These are phyloP conservation scores for Elephas maximus DNA, from an alignment of 2,113 vertebrate species.

Conservation along the genomic window DNA sequence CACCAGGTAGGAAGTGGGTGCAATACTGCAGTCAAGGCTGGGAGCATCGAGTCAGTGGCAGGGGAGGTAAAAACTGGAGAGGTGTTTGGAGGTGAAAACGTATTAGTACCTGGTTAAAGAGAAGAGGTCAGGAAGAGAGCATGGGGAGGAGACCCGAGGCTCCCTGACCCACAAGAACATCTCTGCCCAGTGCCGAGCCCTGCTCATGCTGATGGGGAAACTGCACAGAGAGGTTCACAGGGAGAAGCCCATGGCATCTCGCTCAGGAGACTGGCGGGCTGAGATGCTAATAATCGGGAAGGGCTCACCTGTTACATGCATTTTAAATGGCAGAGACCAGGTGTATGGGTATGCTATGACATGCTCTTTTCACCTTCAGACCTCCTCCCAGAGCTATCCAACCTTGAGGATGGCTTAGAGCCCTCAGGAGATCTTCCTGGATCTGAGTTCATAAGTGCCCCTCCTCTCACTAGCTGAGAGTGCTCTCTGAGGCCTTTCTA, in stretches of 20 bases:
- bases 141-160: background rate
- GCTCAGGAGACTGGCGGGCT: background rate
- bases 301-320: background rate
- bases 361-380: background rate
- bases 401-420: background rate
- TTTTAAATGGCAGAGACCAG: background rate
- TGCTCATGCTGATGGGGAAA: background rate
- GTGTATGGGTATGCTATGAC: rapidly evolving
- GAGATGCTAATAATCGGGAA: background rate
- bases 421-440: background rate
- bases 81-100: background rate
- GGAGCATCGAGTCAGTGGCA: background rate
- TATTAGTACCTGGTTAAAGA: background rate
- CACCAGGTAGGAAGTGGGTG: background rate
- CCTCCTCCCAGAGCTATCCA: background rate
- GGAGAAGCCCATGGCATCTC: background rate
- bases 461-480: background rate
- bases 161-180: too few species aligned
- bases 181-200: background rate
- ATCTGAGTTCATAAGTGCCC: background rate
- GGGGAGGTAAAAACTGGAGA: background rate
- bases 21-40: background rate
- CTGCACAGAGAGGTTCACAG: background rate
- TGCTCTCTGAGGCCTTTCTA: background rate
- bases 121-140: background rate